Base-by-base conservation (phyloP, 2,888 invertebrate genomes). In the Drosophila pseudotalamancana region DNA sequence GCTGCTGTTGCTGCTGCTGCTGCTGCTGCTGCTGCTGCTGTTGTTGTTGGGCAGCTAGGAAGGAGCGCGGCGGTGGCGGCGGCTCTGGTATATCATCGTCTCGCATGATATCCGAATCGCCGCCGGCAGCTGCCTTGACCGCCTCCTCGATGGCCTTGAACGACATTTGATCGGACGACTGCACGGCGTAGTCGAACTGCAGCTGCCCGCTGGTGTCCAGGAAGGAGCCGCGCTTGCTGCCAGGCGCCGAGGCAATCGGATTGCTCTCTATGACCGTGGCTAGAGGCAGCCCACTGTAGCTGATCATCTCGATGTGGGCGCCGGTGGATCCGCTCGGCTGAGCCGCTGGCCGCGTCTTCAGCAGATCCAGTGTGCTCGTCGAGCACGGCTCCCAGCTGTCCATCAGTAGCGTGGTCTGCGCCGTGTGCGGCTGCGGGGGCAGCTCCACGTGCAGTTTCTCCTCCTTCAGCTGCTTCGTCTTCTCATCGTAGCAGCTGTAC, bases 401-500 rank as follows among this genome's bases (percentile, higher is more conserved):
- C 50, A 87, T 49, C 55, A 90, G 60, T 1, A 88, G 73, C 2
- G 85, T 59, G 1, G 87, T 67, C 29, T 87, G 85, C 0, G 53
- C 37, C 0, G 42, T 21, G n/a, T 48, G 60, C 4, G 77, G 16
- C 2, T 77, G 53, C 8, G 88, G 70, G 1, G 81, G 94, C 40
- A 96, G 92, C 82, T 96, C 95, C 14, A 93, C 93, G 80, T 94
- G 90, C 12, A 94, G 92, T 69, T 93, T 93, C 61, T 94, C 94
- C 62, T 92, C 92, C 72, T 91, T 90, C 45, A 87, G 76, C 40
- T 89, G 89, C 4, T 88, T 75, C 4, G 93, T 90, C 72, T 94
- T 94, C 81, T 94, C 94, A 67, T 94, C 94, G 70, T 94, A 94
- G 87, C 94, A 94, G 89, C 94, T 94, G 85, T 94, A 95, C 88